A percentile compares a stretch with the other conserved stretches of the same genome.
phyloP scores from a whole-genome alignment of 1,140 invertebrate species.

The Aphidius ervi region DNA sequence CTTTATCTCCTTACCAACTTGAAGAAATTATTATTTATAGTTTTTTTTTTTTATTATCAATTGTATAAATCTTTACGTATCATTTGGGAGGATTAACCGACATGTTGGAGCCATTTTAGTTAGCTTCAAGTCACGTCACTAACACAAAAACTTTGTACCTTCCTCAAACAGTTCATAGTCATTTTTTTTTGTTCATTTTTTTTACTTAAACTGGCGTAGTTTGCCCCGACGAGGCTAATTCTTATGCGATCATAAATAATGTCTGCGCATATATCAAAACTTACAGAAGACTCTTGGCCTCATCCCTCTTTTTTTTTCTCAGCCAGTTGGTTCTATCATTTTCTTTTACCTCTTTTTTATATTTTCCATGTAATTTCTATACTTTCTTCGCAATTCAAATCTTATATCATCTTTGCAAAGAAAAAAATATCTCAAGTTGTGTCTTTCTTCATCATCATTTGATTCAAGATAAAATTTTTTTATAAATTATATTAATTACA shows the following conservation, averaged over 20 bases:
- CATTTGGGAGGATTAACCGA: conserved; percentile 23
- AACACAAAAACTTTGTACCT: conserved; percentile 23
- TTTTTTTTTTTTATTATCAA: too few species aligned
- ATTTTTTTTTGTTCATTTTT: conserved; percentile 5
- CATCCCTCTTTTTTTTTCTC: conserved; percentile 3
- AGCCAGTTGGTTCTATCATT: background rate
- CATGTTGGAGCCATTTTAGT: conserved; percentile 33
- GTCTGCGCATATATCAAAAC: conserved; percentile 45
- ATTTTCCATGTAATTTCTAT: background rate
- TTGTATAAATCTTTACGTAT: too few species aligned
- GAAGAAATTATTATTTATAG: too few species aligned
- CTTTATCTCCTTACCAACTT: too few species aligned
- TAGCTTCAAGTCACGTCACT: too few species aligned
- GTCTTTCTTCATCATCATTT: background rate
- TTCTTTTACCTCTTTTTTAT: background rate
- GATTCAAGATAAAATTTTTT: conserved; percentile 36
- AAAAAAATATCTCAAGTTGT: conserved; percentile 1
- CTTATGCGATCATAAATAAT: conserved; percentile 49
- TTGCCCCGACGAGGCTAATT: conserved; percentile 37
- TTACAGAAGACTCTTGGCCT: conserved; percentile 33
- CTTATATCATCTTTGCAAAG: too few species aligned
- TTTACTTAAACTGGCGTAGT: conserved; percentile 10
- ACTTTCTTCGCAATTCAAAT: background rate
- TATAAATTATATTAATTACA: conserved; percentile 40
- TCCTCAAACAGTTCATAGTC: background rate